Evolutionary conservation across 2,888 invertebrate genomes (phyloP).

Genomic region (Drosophila mimetica): DNA sequence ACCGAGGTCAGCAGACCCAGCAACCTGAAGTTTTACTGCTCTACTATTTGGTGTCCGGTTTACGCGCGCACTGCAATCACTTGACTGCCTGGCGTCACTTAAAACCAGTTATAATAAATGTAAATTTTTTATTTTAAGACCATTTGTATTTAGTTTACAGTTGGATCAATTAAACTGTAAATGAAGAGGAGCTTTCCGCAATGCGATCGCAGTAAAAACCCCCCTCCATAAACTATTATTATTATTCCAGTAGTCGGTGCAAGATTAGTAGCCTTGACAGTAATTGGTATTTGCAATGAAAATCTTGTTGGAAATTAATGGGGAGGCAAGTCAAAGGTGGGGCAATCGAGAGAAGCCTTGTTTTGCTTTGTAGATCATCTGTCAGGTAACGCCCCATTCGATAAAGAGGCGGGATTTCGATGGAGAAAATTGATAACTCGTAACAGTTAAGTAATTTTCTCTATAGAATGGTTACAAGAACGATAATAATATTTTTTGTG

Average conservation of each 20-base stretch:
- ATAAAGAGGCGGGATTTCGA: conserved; percentile 3
- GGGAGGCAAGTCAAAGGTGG: conserved; percentile 12
- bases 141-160: conserved; percentile 30
- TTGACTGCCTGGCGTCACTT: conserved; percentile 16
- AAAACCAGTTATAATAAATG: conserved; percentile 14
- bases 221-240: conserved; percentile 4
- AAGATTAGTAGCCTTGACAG: conserved; percentile 7
- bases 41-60: conserved; percentile 17
- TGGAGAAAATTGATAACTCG: neutral
- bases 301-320: conserved; percentile 12
- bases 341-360: conserved; percentile 7
- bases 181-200: conserved; percentile 12
- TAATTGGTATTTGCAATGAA: conserved; percentile 31
- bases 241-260: neutral
- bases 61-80: conserved; percentile 18
- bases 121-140: conserved; percentile 27
- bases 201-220: conserved; percentile 1
- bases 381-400: conserved; percentile 13
- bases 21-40: conserved; percentile 23
- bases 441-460: too few species aligned
- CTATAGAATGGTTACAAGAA: too few species aligned
- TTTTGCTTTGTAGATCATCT: conserved; percentile 22
- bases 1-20: conserved; percentile 22
- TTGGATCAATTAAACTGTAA: conserved; percentile 20
- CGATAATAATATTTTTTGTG: too few species aligned